Percentiles rank a stretch among this genome's conserved stretches.
Evolutionary conservation across 2,797 vertebrate genomes (phyloP).

Genomic region (Peromyscus eremicus): DNA sequence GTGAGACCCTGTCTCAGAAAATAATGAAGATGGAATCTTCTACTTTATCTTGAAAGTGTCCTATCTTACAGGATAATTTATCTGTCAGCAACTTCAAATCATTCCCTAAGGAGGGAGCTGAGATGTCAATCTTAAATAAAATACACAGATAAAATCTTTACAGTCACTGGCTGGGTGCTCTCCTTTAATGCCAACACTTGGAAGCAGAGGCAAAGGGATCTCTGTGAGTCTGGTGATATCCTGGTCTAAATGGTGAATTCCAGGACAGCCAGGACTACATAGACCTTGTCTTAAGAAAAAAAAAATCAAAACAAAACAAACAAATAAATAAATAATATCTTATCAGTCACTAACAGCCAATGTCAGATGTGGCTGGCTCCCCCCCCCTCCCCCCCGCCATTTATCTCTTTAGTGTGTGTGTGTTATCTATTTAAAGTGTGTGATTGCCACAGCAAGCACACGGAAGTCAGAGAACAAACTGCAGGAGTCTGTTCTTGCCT

Average conservation of each 20-base stretch:
- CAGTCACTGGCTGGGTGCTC: not conserved
- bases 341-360: not conserved
- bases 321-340: not conserved
- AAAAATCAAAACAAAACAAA: not conserved
- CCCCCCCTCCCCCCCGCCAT: no score
- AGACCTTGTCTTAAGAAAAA: not conserved
- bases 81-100: not conserved
- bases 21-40: not conserved
- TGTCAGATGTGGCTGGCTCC: not conserved
- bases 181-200: not conserved
- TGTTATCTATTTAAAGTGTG: not conserved
- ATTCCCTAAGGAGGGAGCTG: not conserved
- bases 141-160: conserved; percentile 9
- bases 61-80: conserved; percentile 4
- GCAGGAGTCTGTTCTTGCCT: not conserved
- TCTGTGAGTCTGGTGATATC: not conserved
- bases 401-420: not conserved
- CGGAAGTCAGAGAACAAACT: not conserved
- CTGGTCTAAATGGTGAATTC: not conserved
- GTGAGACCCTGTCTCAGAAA: not conserved
- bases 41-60: not conserved
- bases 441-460: accelerated
- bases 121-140: conserved; percentile 57
- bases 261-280: not conserved
- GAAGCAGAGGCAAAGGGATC: not conserved